phyloP scores from a whole-genome alignment of 2,888 invertebrate genomes.

The Drosophila pseudotalamancana region DNA sequence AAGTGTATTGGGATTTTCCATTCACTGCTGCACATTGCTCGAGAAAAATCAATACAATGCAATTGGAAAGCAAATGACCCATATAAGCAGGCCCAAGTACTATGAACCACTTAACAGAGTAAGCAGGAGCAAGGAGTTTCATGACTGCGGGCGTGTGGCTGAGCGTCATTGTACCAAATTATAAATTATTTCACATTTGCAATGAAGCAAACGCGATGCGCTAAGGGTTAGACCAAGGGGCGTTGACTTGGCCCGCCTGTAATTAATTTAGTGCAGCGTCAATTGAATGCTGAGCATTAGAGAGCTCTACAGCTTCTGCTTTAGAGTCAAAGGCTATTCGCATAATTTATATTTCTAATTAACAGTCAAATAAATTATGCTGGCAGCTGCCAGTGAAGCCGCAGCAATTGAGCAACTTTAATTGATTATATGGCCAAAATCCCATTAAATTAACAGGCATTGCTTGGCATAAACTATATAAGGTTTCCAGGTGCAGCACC shows the following conservation, averaged over 20 bases:
- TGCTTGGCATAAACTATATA: constrained; percentile 57
- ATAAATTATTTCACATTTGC: constrained; percentile 75
- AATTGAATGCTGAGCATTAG: constrained; percentile 56
- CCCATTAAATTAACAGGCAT: constrained; percentile 73
- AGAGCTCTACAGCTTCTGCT: constrained; percentile 11
- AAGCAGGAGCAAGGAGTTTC: constrained; percentile 25
- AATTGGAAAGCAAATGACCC: constrained; percentile 69
- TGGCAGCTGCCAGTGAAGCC: constrained; percentile 49
- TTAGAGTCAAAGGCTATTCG: constrained; percentile 60
- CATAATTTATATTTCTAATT: constrained; percentile 78
- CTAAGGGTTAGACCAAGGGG: constrained; percentile 32
- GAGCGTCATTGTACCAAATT: constrained; percentile 74
- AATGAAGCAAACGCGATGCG: constrained; percentile 59
- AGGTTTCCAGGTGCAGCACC: constrained; percentile 24
- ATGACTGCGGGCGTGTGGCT: constrained; percentile 47
- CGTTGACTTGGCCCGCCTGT: constrained; percentile 33
- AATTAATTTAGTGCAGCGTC: constrained; percentile 72
- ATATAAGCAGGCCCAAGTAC: constrained; percentile 42
- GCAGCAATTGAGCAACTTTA: constrained; percentile 62
- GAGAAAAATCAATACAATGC: constrained; percentile 68
- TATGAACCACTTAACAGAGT: constrained; percentile 6
- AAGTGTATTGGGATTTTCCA: constrained; percentile 61
- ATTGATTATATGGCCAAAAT: constrained; percentile 70
- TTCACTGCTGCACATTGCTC: constrained; percentile 7
- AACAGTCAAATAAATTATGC: constrained; percentile 77